Evolutionary conservation across 1,140 invertebrate genomes (phyloP), one percentile per base, ranked within the genome.

Genomic region (Wasmannia auropunctata): DNA sequence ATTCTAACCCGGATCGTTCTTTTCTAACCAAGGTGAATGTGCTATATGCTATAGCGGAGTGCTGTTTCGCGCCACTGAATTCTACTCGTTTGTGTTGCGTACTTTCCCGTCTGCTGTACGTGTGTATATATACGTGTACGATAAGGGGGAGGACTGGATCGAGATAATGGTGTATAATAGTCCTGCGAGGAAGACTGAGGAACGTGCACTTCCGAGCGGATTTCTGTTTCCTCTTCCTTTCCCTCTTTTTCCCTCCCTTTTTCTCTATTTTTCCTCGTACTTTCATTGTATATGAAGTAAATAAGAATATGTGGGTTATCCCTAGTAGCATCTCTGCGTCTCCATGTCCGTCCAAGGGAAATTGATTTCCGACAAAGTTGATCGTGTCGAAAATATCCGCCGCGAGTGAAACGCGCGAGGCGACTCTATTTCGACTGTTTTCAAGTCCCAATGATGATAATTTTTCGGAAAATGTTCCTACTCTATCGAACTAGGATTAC

Each of bases 141-240:
- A 46, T 46, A n/a, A 54, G 10, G 28, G 22, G 40, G 22, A 43
- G 28, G 84, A 40, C 40, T 86, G 76, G 63, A 69, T 86, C 75
- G 84, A 86, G 76, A 86, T 86, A 86, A 86, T 86, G 76, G 85
- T 81, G 62, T 81, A 81, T 86, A 86, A 86, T 86, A 86, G 85
- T 86, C 63, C 40, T 63, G 62, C 84, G 58, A 69, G 51, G 85
- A 81, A 70, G 85, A 79, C 76, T 81, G 65, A 34, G 60, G 34
- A 80, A 65, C 75, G 75, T 54, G 51, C 46, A 80, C 85, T 86
- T 86, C 85, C 85, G 63, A 70, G 67, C 85, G 77, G 79, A 83
- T 86, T 86, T 86, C 77, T 86, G 65, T 74, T 74, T 83, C 79
- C 58, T 54, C 37, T 70, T 51, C 56, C 31, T 60, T 1, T 28